Evolutionary conservation across 2,113 vertebrate genomes (phyloP), one percentile per base, ranked within the genome.

Genomic region (Perccottus glenii): DNA sequence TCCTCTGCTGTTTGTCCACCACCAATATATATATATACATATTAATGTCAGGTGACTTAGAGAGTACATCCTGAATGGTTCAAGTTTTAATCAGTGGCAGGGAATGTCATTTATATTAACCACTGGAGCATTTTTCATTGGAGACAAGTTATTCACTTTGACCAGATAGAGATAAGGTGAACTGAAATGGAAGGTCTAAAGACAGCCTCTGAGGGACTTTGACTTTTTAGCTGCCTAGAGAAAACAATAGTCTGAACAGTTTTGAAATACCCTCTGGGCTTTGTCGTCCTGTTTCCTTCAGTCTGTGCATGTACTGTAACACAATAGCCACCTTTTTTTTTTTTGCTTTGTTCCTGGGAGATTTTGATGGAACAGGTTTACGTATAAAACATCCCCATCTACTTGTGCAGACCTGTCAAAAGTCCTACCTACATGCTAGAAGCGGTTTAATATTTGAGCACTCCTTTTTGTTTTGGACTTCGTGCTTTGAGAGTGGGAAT

Each of bases 401-500:
- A 1, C 1, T 11, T 60, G 36, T 47, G 44, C 48, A 5, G 4
- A 14, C 14, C 15, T 27, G 6, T 4, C 19, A 57, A 36, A 15
- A 33, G 27, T 50, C 43, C 33, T 19, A 44, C 40, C 60, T 72
- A 36, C 45, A 44, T 56, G 11, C n/a, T 11, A 49, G 66, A 71
- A 60, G 12, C 15, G n/a, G 45, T 70, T 66, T 58, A 40, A 44
- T 46, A 42, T 47, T 42, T 71, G 50, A 75, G 32, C 46, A 9
- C 67, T 73, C 67, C 32, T 57, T 62, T 48, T 58, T 0, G 0
- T 47, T 35, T 43, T 38, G 57, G 42, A 58, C 52, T 27, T 60
- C 45, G 19, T 68, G 65, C 38, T 55, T 11, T 64, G 14, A 60
- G 68, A 77, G 48, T 46, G 65, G 71, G 55, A 75, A 67, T 47